Base-by-base conservation (phyloP, 2,888 invertebrate genomes). In the Stenichneumon culpator region DNA sequence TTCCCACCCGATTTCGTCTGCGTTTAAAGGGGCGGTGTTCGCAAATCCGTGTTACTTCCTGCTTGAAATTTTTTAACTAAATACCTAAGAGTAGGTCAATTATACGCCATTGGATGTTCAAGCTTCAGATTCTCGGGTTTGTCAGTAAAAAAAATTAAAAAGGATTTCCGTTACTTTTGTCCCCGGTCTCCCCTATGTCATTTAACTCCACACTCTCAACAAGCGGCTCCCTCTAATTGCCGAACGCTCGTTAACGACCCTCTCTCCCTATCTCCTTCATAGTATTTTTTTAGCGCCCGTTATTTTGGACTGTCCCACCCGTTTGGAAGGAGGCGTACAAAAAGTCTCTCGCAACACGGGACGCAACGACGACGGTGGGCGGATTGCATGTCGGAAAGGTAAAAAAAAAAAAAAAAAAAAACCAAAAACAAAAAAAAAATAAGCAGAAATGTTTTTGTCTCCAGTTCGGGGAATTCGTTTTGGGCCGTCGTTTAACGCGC, bases 211-310 rank as follows among this genome's bases (percentile, higher is more conserved):
- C 82, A 52, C 67, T 22, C 39, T 9, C n/a, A 19, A 57, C 11
- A 16, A 19, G n/a, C 39, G 68, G 14, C 0, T 54, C 68, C n/a
- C 47, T 65, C 57, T 82, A 78, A 82, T 73, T 78, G 73, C 57
- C 54, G 19, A 32, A 14, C 11, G 32, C 67, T 82, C 78, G 60
- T 82, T 82, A 82, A 78, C 68, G 57, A 77, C 44, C 32, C 36
- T 50, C 60, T 3, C 19, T 52, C 54, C 52, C 70, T 25, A 4
- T 70, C 36, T 32, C 32, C 9, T 1, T 28, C 50, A 22, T 16
- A 44, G 19, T 5, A 69, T 28, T 60, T 14, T 9, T 7, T 36
- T 36, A 2, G 14, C 60, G 25, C 60, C 28, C 11, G 14, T 11
- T 60, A 28, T 60, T 60, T 28, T 28, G 16, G 7, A 28, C 60